Evolutionary conservation across 2,797 vertebrate species (phyloP), one percentile per base, ranked within the genome.

Genomic region (Myotis vivesi): DNA sequence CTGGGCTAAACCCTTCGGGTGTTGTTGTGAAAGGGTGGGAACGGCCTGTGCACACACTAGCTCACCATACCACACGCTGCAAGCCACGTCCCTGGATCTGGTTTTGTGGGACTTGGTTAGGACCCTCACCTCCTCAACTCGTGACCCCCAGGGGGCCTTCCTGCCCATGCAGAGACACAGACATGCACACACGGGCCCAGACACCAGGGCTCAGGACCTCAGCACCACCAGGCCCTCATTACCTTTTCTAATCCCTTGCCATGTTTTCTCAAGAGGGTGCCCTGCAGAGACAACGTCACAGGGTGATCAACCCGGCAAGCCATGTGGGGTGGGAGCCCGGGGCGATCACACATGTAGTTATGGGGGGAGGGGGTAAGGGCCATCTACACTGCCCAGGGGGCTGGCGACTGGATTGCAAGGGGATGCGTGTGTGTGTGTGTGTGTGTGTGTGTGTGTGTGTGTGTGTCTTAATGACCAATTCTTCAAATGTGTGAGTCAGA

Each of bases 161-260:
- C 62, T 69, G 71, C 51, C 79, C 90, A 20, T 0, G 13, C 2
- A 62, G 10, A 4, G 13, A 88, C 87, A 25, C 13, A 28, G 90
- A 69, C 68, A 79, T 51, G 0, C 86, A 46, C 49, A 92, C 75
- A 0, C 46, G 59, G 13, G 8, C 93, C 71, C 23, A 0, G 72
- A 84, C 81, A 23, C 69, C 41, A 17, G 69, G 33, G 80, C 64
- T 79, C 4, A 6, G 77, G 89, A 23, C 90, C 94, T 82, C 80
- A 25, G 77, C 41, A 30, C 51, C 41, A 79, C 0, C 2, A 90
- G 88, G 80, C 36, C 91, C 97, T 95, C 93, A 94, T 99, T 98
- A 99, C 98, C 98, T 99, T 99, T 98, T 99, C 98, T 97, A 98
- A 98, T 97, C 98, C 98, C 98, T 98, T 98, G 98, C 98, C 98